These are phyloP conservation scores for human (Homo sapiens) DNA, from an alignment of 2,113 vertebrate species.

Conservation along the genomic window DNA sequence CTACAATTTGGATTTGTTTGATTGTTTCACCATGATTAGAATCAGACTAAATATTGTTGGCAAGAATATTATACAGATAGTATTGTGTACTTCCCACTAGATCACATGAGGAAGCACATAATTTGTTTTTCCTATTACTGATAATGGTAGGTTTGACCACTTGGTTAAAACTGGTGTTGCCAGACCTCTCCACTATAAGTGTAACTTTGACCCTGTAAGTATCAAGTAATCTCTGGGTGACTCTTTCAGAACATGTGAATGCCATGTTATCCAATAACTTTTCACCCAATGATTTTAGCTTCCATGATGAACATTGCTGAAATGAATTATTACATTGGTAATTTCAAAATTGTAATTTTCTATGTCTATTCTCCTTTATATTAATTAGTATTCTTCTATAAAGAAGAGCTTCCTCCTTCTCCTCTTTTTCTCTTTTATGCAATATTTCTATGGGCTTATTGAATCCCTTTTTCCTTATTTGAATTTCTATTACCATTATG, in stretches of 20 bases:
- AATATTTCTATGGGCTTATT: not conserved
- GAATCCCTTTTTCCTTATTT: not conserved
- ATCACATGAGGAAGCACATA: not conserved
- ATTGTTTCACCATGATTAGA: not conserved
- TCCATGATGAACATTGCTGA: not conserved
- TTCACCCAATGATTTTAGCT: not conserved
- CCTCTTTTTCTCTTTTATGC: not conserved
- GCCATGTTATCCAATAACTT: not conserved
- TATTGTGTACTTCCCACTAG: not conserved
- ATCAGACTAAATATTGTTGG: not conserved
- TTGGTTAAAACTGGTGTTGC: not conserved
- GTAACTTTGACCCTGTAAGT: not conserved
- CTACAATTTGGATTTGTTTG: not conserved
- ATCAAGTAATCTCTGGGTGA: not conserved
- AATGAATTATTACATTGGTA: not conserved
- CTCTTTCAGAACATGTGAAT: not conserved
- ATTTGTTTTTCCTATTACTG: not conserved
- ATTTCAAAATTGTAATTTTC: not conserved
- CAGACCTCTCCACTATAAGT: not conserved
- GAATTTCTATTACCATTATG: not conserved
- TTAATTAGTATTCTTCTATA: not conserved
- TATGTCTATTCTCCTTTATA: not conserved
- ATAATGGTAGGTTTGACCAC: not conserved
- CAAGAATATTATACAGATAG: not conserved
- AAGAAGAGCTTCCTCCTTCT: not conserved